These are phyloP conservation scores for Paraplagusia blochii DNA, from an alignment of 2,113 vertebrate genomes.

Conservation along the genomic window DNA sequence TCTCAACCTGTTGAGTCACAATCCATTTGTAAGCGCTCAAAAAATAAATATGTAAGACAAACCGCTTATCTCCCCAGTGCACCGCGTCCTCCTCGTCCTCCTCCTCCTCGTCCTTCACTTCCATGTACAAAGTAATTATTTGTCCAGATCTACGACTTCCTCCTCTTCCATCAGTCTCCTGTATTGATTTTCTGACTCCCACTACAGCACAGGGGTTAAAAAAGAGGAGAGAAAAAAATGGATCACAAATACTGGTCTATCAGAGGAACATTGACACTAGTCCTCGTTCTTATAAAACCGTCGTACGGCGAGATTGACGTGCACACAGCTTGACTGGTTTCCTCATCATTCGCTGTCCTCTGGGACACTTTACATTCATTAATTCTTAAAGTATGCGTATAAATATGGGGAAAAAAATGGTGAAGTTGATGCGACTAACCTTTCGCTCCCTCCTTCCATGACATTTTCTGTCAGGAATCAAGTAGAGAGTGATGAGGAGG, in stretches of 20 bases:
- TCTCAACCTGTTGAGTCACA: too few species aligned
- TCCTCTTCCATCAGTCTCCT: neutral
- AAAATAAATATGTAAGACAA: too few species aligned
- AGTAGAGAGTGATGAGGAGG: neutral
- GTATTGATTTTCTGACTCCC: conserved; percentile 2
- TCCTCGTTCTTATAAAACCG: neutral
- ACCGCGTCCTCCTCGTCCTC: neutral
- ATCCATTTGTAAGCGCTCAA: too few species aligned
- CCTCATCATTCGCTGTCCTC: too few species aligned
- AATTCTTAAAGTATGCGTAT: too few species aligned
- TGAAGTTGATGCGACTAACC: too few species aligned
- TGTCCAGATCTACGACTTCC: neutral
- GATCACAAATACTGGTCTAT: neutral
- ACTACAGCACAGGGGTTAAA: neutral
- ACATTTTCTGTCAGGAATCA: neutral
- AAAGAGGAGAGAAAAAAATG: neutral
- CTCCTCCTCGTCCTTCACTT: neutral
- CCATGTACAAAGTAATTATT: conserved; percentile 13
- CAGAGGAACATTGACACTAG: neutral
- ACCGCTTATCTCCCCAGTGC: too few species aligned
- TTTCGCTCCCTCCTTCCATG: too few species aligned
- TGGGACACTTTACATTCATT: too few species aligned
- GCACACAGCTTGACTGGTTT: too few species aligned
- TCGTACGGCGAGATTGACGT: too few species aligned
- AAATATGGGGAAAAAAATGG: too few species aligned